Percentiles rank a stretch among this genome's conserved stretches.
These are phyloP conservation scores for Agriopis leucophaearia DNA, from an alignment of 2,888 invertebrate genomes.

Conservation along the genomic window DNA sequence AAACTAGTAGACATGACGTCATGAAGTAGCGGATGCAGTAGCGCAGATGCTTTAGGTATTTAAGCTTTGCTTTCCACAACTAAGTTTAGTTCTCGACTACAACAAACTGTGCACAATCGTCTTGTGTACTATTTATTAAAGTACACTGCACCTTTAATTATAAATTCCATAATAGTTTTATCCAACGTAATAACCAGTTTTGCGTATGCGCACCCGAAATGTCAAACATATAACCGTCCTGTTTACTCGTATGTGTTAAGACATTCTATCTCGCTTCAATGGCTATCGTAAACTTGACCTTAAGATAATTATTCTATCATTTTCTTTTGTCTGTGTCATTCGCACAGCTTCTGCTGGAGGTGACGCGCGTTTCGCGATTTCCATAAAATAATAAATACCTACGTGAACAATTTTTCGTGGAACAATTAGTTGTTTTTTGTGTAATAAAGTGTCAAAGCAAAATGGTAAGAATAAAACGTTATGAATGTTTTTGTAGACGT, in stretches of 20 bases:
- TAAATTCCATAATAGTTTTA: constrained; percentile 50
- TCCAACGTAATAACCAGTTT: constrained; percentile 59
- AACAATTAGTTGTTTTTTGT: constrained; percentile 55
- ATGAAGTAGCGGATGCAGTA: constrained; percentile 2
- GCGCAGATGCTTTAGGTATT: constrained; percentile 16
- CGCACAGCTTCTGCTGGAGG: constrained; percentile 55
- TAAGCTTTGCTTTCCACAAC: constrained; percentile 19
- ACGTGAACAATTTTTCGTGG: constrained; percentile 51
- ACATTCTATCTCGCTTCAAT: constrained; percentile 48
- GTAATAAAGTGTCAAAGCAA: constrained; percentile 44
- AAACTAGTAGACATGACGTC: constrained; percentile 13
- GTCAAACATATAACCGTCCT: constrained; percentile 54
- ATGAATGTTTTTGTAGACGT: constrained; percentile 6
- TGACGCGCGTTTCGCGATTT: constrained; percentile 56
- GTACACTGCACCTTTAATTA: constrained; percentile 44
- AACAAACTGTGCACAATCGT: constrained; percentile 30
- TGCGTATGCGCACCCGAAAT: constrained; percentile 59
- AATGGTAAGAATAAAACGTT: constrained; percentile 41
- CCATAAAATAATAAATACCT: constrained; percentile 13
- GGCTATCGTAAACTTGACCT: constrained; percentile 80
- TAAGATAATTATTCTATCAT: constrained; percentile 58
- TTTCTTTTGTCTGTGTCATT: constrained; percentile 64
- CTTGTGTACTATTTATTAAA: constrained; percentile 21
- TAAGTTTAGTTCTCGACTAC: constrained; percentile 19
- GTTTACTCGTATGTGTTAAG: constrained; percentile 36